A percentile compares a stretch with the other conserved stretches of the same genome.
phyloP scores from a whole-genome alignment of 2,113 vertebrate genomes.

The Psophia crepitans region DNA sequence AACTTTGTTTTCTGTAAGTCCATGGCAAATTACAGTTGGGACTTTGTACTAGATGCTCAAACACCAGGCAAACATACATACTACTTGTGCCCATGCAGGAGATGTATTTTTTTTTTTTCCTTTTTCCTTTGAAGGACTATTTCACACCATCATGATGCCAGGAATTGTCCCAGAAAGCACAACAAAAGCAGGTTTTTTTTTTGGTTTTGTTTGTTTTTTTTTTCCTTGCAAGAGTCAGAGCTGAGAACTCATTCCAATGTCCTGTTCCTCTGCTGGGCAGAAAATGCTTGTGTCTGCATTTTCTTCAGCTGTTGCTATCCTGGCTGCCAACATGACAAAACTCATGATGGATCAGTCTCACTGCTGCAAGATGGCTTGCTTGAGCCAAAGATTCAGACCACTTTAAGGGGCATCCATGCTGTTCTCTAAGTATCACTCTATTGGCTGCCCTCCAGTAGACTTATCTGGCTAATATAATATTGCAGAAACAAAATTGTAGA shows the following conservation, averaged over 20 bases:
- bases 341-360: not conserved
- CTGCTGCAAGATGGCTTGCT: conserved; percentile 7
- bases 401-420: not conserved
- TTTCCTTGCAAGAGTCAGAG: not conserved
- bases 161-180: not conserved
- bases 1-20: not conserved
- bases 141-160: not conserved
- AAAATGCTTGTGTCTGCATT: conserved; percentile 14
- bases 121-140: not conserved
- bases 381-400: not conserved
- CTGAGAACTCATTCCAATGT: not conserved
- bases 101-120: not conserved
- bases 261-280: not conserved
- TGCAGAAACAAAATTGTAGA: not conserved
- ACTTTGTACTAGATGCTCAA: not conserved
- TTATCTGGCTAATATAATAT: not conserved
- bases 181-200: not conserved
- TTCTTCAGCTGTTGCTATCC: not conserved
- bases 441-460: conserved; percentile 21
- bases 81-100: not conserved
- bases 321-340: not conserved
- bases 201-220: not conserved
- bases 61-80: not conserved
- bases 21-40: not conserved
- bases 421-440: not conserved